Base-by-base conservation (phyloP, 2,113 vertebrate genomes). In the Apistogramma diplotaenia region DNA sequence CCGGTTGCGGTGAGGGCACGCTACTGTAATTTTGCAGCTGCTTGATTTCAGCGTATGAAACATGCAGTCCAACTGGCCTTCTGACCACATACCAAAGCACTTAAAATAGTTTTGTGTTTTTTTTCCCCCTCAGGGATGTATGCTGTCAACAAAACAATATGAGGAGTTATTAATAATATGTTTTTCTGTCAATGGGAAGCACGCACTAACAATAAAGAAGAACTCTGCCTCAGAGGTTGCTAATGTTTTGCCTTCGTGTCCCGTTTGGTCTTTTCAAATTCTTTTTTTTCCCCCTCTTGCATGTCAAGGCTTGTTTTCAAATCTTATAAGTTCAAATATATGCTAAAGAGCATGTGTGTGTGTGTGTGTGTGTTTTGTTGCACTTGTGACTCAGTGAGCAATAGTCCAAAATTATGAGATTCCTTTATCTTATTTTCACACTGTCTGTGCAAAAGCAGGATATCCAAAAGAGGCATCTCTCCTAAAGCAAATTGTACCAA, bases 1-100 rank as follows among this genome's bases (percentile, higher is more conserved):
- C 92, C 67, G 91, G 87, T 94, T 94, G 94, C 74, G 93, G 94
- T 90, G 87, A 87, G 84, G 82, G 82, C 90, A 89, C 21, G 83
- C 93, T 93, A 94, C 94, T 94, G 92, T 95, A 92, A 94, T 94
- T 95, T 92, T 93, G 93, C 92, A 95, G 93, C 93, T 94, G 93
- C 92, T 93, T 89, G 92, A 92, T 94, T 94, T 93, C 87, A 91
- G 86, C 85, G 85, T 83, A 87, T 70, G 87, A 94, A 88, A 89
- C 87, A 81, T 80, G 73, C 75, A 85, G 89, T 90, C 89, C 91
- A 93, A 93, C 90, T 90, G 92, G 89, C 90, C 89, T 86, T 91
- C 85, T 61, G 87, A 94, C 93, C 90, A 54, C 93, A 95, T 91
- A 90, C 91, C 93, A 86, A 76, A 89, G 81, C 82, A 89, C 89